Conservation (phyloP, 2,113 vertebrate genomes). For the Candoia aspera region DNA sequence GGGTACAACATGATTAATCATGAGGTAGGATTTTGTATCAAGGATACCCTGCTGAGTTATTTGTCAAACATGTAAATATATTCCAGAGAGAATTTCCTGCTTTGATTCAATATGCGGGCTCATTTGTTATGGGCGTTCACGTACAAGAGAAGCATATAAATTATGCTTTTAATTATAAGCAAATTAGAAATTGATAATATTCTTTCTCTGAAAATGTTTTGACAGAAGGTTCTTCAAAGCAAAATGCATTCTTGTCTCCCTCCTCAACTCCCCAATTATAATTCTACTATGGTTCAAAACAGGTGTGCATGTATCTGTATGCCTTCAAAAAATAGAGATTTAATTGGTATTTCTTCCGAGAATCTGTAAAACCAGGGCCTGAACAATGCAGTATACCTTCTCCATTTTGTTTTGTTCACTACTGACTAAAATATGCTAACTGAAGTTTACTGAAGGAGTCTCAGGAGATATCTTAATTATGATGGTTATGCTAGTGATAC, state of each 20-base stretch:
- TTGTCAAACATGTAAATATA: constrained; percentile 59
- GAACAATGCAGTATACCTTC: neutral
- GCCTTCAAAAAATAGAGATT: neutral
- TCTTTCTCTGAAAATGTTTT: constrained; percentile 31
- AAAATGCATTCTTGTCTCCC: neutral
- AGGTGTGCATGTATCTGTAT: neutral
- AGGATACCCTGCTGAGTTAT: constrained; percentile 51
- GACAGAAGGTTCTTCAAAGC: neutral
- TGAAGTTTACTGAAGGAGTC: neutral
- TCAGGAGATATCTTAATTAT: constrained; percentile 21
- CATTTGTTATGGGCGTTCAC: constrained; percentile 20
- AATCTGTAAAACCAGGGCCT: neutral
- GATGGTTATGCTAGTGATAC: constrained; percentile 34
- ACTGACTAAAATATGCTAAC: constrained; percentile 17
- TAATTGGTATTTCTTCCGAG: constrained; percentile 4
- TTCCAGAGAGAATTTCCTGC: neutral
- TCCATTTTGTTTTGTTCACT: neutral
- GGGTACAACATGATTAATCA: constrained; percentile 23
- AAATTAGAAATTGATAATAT: constrained; percentile 7
- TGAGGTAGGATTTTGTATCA: constrained; percentile 57
- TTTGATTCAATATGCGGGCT: constrained; percentile 20
- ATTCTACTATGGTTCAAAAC: neutral
- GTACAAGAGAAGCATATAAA: constrained; percentile 26
- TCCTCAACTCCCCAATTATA: neutral
- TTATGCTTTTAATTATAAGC: neutral